These are phyloP conservation scores for Macrocentrus cingulum DNA, from an alignment of 1,140 invertebrate species.

Conservation along the genomic window DNA sequence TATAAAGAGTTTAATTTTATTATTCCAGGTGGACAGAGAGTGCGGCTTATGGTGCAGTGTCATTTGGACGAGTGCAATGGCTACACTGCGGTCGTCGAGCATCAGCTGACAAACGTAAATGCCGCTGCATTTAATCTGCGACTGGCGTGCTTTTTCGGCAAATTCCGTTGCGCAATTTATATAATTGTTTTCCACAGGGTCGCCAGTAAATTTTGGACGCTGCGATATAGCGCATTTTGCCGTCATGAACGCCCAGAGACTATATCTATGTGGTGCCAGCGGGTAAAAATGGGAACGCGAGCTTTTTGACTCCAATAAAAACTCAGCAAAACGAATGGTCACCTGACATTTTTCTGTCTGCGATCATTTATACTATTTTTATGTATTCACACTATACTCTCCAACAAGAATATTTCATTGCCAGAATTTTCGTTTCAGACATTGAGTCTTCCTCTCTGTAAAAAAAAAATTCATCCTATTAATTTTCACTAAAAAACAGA, in stretches of 20 bases:
- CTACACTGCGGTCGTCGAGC: not conserved
- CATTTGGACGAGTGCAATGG: not conserved
- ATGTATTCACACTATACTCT: too few relatives aligned
- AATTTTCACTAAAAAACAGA: too few relatives aligned
- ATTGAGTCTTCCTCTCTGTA: too few relatives aligned
- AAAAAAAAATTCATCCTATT: too few relatives aligned
- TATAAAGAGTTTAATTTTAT: too few relatives aligned
- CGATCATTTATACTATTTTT: not conserved
- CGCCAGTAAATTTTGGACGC: slow-evolving; percentile 50
- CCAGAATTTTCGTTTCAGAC: too few relatives aligned
- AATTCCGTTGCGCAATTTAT: slow-evolving; percentile 55
- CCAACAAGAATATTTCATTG: too few relatives aligned
- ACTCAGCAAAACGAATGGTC: slow-evolving; percentile 13
- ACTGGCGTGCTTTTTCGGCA: slow-evolving; percentile 48
- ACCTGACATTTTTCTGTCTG: not conserved
- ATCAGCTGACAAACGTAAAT: slow-evolving; percentile 10
- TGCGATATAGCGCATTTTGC: slow-evolving; percentile 19
- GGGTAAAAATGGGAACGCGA: slow-evolving; percentile 8
- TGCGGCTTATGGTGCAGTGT: not conserved
- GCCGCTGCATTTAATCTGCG: slow-evolving; percentile 14
- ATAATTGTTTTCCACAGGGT: slow-evolving; percentile 57
- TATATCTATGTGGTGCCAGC: too few relatives aligned
- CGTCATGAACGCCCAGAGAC: not conserved
- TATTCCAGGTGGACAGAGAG: not conserved
- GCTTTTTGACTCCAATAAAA: slow-evolving; percentile 13